Evolutionary conservation across 92 coral and sea anemone species (phyloP), one percentile per base, ranked within the genome.

Genomic region (Siderastrea siderea): DNA sequence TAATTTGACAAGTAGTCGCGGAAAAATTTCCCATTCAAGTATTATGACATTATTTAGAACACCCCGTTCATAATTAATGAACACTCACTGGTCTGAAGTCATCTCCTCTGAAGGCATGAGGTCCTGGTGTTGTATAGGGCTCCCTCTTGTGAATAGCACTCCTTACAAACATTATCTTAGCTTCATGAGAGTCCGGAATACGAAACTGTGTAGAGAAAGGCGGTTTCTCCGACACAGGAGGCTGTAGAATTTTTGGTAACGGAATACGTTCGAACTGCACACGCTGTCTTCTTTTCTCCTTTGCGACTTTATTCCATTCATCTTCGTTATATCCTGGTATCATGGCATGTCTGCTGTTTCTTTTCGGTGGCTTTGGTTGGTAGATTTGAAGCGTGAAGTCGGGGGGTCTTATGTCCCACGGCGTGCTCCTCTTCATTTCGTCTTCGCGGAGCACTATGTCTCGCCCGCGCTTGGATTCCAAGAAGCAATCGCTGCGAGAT

Each of bases 21-120:
- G 38, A 26, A 26, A 26, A 26, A 26, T 26, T 26, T 26, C 38
- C 38, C 38, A 26, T 26, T 26, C 38, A 26, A 26, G 38, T 26
- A 26, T 26, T 26, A 26, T 26, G 38, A 26, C 38, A 26, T 0
- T 26, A 26, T 26, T 26, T 26, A 26, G 38, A 26, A 26, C 38
- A 13, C 11, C 51, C 7, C 38, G 17, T 43, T 8, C 38, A 26
- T 26, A 15, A 26, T 68, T 2, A n/a, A 47, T 9, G 64, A 5
- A 6, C 46, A 91, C 99, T 94, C 79, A 96, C 99, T 84, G 92
- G 94, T 79, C 95, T 84, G 84, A 98, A 96, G 53, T 91, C 93
- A 70, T 98, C 98, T 63, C 98, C 98, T 70, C 98, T 86, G 90
- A 98, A 98, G 44, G 92, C 95, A 74, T 94, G 99, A 4, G 97